Evolutionary conservation across 2,113 vertebrate genomes (phyloP).

Genomic region (Micronycteris hirsuta): DNA sequence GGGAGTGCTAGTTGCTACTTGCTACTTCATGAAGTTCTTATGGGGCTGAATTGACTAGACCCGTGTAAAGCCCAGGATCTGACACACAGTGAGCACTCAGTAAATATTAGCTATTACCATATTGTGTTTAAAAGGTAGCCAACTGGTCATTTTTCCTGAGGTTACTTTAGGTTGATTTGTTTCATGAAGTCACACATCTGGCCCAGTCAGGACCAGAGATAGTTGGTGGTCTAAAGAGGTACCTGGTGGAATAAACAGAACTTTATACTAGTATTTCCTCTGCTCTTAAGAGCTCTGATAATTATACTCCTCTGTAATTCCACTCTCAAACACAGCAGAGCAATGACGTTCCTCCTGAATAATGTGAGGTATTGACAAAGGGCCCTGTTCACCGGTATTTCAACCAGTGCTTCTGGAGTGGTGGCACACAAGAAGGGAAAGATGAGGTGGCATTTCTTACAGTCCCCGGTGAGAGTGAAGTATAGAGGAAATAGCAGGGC

Average conservation of each 20-base stretch:
- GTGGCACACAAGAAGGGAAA: neutral
- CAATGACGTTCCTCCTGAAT: neutral
- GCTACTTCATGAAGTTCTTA: neutral
- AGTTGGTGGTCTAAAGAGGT: neutral
- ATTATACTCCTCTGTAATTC: neutral
- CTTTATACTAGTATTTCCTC: neutral
- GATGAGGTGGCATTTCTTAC: neutral
- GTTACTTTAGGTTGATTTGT: neutral
- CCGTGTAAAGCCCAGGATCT: neutral
- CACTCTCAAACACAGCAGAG: neutral
- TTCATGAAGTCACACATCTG: neutral
- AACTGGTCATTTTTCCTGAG: neutral
- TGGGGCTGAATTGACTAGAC: neutral
- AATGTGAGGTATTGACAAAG: neutral
- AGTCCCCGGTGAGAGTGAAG: neutral
- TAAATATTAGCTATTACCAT: neutral
- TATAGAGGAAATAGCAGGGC: neutral
- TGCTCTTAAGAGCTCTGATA: neutral
- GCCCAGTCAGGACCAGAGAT: neutral
- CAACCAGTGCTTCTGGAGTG: neutral
- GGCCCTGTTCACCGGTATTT: neutral
- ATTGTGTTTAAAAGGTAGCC: neutral
- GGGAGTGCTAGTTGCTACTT: neutral
- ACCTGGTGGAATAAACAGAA: neutral
- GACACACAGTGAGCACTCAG: neutral